These are phyloP conservation scores for Maconellicoccus hirsutus DNA, from an alignment of 1,140 invertebrate genomes.

Conservation along the genomic window DNA sequence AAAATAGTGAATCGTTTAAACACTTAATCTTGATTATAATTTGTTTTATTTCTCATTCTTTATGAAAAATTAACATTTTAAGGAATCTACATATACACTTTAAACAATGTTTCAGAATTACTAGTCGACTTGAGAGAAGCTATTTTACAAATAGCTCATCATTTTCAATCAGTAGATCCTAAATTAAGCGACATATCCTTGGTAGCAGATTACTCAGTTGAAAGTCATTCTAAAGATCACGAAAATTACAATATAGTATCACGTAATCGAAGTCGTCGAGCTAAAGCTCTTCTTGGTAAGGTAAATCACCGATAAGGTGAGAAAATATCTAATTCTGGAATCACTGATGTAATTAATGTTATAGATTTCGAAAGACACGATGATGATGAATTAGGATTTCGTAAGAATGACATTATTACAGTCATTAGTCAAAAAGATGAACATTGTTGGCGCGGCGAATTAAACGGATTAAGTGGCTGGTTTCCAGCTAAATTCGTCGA, in stretches of 20 bases:
- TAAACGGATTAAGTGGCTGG: conserved; percentile 96
- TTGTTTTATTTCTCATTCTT: too few relatives aligned
- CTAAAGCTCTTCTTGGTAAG: conserved; percentile 78
- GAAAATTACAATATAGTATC: conserved; percentile 88
- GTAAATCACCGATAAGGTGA: conserved; percentile 23
- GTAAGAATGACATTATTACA: conserved; percentile 96
- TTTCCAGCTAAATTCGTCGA: conserved; percentile 98
- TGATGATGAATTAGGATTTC: conserved; percentile 95
- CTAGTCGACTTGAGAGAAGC: conserved; percentile 92
- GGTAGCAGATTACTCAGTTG: conserved; percentile 87
- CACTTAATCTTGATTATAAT: too few relatives aligned
- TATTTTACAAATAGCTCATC: conserved; percentile 76
- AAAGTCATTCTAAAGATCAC: conserved; percentile 87
- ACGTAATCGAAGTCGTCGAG: conserved; percentile 71
- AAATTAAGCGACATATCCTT: conserved; percentile 60
- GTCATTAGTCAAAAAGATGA: conserved; percentile 97
- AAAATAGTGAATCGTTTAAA: not conserved
- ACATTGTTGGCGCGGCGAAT: conserved; percentile 98
- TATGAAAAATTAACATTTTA: too few relatives aligned
- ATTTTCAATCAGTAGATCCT: conserved; percentile 73
- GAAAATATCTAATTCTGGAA: too few relatives aligned
- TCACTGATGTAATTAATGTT: not conserved
- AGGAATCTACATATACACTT: too few relatives aligned
- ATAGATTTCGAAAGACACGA: conserved; percentile 94
- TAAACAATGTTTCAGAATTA: conserved; percentile 50